Percentiles rank a stretch among this genome's conserved stretches.
phyloP scores from a whole-genome alignment of 1,140 invertebrate genomes.

The Gonioctena quinquepunctata region DNA sequence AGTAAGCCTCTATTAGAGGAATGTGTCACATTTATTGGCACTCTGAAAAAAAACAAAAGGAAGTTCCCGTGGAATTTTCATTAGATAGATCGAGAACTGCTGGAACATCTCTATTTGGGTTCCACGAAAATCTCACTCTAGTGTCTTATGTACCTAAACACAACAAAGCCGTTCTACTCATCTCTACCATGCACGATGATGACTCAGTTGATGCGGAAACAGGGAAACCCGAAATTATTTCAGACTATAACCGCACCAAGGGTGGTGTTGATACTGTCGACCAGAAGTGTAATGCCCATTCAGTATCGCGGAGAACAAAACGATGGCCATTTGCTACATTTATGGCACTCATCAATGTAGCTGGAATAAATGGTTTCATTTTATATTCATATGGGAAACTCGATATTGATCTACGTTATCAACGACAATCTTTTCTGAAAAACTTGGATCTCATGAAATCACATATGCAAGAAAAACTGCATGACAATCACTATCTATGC shows the following conservation, averaged over 20 bases:
- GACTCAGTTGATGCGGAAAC: slow-evolving; percentile 26
- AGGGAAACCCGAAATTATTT: slow-evolving; percentile 28
- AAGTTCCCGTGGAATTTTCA: no score
- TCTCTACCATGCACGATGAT: slow-evolving; percentile 44
- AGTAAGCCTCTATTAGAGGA: no score
- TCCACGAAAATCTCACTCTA: slow-evolving; percentile 28
- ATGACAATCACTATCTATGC: no score
- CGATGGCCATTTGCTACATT: neutral
- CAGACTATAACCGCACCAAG: neutral
- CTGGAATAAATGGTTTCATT: no score
- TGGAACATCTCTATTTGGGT: slow-evolving; percentile 36
- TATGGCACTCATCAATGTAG: no score
- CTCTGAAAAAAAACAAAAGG: slow-evolving; percentile 15
- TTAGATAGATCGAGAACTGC: neutral
- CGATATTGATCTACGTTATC: no score
- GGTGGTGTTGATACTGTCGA: neutral
- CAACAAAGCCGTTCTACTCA: slow-evolving; percentile 39
- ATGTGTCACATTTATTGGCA: slow-evolving; percentile 3
- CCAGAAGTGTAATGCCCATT: neutral
- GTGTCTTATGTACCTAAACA: slow-evolving; percentile 42
- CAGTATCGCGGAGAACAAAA: neutral
- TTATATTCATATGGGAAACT: no score
- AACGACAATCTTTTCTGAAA: no score
- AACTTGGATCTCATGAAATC: neutral
- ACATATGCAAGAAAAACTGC: neutral